Evolutionary conservation across 2,888 invertebrate genomes (phyloP).

Genomic region (Cosmorhoe ocellata): DNA sequence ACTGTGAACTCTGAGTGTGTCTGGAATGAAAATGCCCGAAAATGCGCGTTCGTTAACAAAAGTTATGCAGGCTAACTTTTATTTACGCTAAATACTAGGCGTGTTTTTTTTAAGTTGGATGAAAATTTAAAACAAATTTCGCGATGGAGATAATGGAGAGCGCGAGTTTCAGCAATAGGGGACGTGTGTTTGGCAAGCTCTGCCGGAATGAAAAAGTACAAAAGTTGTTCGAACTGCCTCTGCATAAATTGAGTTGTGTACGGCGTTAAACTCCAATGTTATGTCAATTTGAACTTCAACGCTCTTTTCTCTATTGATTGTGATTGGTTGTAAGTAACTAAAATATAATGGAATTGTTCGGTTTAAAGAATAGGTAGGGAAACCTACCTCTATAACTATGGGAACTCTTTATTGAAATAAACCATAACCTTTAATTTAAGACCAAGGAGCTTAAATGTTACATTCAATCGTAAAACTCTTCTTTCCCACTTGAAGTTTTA

Average conservation of each 20-base stretch:
- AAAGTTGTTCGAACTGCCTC: slow-evolving; percentile 62
- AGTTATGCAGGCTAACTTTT: slow-evolving; percentile 41
- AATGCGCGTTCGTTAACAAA: background rate
- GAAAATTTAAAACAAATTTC: slow-evolving; percentile 73
- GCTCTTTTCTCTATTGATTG: background rate
- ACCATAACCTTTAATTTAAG: background rate
- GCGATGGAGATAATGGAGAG: slow-evolving; percentile 75
- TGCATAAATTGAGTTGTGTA: slow-evolving; percentile 50
- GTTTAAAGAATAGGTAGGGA: too few relatives aligned
- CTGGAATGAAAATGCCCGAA: slow-evolving; percentile 43
- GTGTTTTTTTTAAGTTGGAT: slow-evolving; percentile 57
- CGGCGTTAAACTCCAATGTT: slow-evolving; percentile 34
- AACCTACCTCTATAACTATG: too few relatives aligned
- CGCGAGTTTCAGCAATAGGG: slow-evolving; percentile 73
- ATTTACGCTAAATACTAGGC: slow-evolving; percentile 50
- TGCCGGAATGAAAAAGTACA: slow-evolving; percentile 71
- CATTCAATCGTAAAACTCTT: slow-evolving; percentile 37
- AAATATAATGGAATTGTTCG: too few relatives aligned
- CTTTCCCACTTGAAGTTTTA: slow-evolving; percentile 53
- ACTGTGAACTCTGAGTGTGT: slow-evolving; percentile 35
- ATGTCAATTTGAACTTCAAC: slow-evolving; percentile 31
- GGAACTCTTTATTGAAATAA: too few relatives aligned
- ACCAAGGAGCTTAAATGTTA: slow-evolving; percentile 26
- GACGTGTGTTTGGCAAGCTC: slow-evolving; percentile 75
- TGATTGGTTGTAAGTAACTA: background rate